A percentile compares a stretch with the other conserved stretches of the same genome.
Conservation (phyloP, 1,140 invertebrate genomes). For the Pogonomyrmex californicus region DNA sequence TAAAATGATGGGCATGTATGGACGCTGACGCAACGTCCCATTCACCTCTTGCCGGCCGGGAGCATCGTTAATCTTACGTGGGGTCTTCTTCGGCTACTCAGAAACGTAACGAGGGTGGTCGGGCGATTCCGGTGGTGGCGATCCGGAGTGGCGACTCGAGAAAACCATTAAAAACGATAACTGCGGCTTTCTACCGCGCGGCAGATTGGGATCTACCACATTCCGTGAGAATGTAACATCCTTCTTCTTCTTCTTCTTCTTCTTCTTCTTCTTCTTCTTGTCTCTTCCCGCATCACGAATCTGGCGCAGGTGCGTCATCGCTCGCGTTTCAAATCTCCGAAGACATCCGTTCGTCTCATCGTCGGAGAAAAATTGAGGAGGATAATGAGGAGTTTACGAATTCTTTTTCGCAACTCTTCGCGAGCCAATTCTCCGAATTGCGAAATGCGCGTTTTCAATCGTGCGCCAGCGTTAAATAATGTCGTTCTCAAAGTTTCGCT, state of each 20-base stretch:
- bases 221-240: conserved; percentile 62
- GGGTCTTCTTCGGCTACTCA: conserved; percentile 38
- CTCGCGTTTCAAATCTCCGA: neutral
- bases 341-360: neutral
- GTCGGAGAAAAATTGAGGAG: neutral
- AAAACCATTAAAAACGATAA: conserved; percentile 76
- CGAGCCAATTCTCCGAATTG: neutral
- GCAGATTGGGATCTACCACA: conserved; percentile 68
- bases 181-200: conserved; percentile 27
- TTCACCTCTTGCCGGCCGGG: conserved; percentile 20
- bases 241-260: conserved; percentile 11
- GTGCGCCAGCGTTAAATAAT: neutral
- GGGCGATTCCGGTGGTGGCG: conserved; percentile 50
- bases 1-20: conserved; percentile 71
- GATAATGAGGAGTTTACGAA: neutral
- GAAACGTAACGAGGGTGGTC: conserved; percentile 49
- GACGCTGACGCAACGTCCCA: conserved; percentile 56
- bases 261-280: conserved; percentile 16
- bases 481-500: neutral
- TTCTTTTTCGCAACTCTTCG: neutral
- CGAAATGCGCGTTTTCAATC: neutral
- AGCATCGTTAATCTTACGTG: conserved; percentile 70
- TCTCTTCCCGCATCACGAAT: neutral
- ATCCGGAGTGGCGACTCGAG: conserved; percentile 33
- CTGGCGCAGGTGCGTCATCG: neutral